Evolutionary conservation across 2,888 invertebrate genomes (phyloP).

Genomic region (Cheilosia vernalis): DNA sequence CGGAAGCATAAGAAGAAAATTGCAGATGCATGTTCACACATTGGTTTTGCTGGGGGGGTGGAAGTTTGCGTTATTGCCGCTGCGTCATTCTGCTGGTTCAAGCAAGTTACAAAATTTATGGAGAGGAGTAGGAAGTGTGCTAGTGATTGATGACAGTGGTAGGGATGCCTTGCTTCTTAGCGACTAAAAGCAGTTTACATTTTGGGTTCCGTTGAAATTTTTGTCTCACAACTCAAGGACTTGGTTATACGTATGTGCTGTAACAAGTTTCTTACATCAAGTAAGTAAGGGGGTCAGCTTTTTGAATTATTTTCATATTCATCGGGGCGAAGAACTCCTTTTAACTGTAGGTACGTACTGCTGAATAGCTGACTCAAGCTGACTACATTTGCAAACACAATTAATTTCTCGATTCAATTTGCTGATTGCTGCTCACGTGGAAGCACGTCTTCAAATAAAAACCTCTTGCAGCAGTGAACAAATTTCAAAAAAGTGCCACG

Average conservation of each 20-base stretch:
- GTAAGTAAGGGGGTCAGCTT: too few relatives aligned
- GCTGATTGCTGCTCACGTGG: too few relatives aligned
- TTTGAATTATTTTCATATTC: too few relatives aligned
- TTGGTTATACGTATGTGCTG: too few relatives aligned
- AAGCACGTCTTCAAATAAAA: too few relatives aligned
- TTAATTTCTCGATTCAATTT: too few relatives aligned
- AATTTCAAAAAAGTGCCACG: constrained; percentile 6
- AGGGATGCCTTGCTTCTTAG: neutral
- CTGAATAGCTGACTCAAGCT: too few relatives aligned
- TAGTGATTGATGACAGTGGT: constrained; percentile 8
- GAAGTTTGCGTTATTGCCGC: constrained; percentile 37
- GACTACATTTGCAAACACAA: too few relatives aligned
- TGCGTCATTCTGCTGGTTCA: constrained; percentile 25
- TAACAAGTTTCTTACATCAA: too few relatives aligned
- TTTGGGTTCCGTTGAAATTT: neutral
- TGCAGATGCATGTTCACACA: constrained; percentile 64
- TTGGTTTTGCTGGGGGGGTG: neutral
- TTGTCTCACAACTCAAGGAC: neutral
- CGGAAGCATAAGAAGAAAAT: constrained; percentile 33
- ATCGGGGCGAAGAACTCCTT: too few relatives aligned
- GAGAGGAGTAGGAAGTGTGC: neutral
- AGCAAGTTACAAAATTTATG: constrained; percentile 5
- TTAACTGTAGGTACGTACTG: too few relatives aligned
- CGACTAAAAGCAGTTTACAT: too few relatives aligned
- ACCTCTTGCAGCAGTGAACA: neutral